Evolutionary conservation across 2,113 vertebrate genomes (phyloP).

Genomic region (Romanogobio albipinnatus): DNA sequence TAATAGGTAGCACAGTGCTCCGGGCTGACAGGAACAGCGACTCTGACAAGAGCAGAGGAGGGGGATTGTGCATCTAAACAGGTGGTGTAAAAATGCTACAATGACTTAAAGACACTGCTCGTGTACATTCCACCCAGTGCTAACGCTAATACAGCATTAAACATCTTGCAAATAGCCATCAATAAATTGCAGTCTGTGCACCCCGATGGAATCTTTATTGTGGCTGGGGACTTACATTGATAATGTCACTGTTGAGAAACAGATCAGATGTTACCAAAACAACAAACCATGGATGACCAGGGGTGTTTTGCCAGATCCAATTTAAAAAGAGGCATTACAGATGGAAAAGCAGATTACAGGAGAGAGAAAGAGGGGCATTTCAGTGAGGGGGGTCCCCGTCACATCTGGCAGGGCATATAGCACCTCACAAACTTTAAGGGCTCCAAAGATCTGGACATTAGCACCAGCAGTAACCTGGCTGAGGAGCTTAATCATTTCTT

Average conservation of each 20-base stretch:
- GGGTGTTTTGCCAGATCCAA: not conserved
- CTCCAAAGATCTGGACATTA: not conserved
- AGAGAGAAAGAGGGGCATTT: not conserved
- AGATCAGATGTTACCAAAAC: not conserved
- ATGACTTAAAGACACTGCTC: too few species aligned
- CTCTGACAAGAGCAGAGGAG: too few species aligned
- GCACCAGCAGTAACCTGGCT: not conserved
- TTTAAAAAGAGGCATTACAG: not conserved
- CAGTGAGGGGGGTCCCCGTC: fast-evolving
- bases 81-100: too few species aligned
- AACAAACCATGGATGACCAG: not conserved
- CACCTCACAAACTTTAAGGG: not conserved
- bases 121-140: too few species aligned
- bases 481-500: not conserved
- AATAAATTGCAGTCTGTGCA: too few species aligned
- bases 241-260: not conserved
- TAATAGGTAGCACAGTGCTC: too few species aligned
- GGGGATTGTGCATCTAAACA: too few species aligned
- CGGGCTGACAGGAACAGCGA: too few species aligned
- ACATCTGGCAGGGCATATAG: not conserved
- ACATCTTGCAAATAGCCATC: too few species aligned
- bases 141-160: too few species aligned
- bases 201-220: too few species aligned
- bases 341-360: not conserved
- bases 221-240: not conserved